Evolutionary conservation across 2,888 invertebrate genomes (phyloP).

Genomic region (Acronicta alni): DNA sequence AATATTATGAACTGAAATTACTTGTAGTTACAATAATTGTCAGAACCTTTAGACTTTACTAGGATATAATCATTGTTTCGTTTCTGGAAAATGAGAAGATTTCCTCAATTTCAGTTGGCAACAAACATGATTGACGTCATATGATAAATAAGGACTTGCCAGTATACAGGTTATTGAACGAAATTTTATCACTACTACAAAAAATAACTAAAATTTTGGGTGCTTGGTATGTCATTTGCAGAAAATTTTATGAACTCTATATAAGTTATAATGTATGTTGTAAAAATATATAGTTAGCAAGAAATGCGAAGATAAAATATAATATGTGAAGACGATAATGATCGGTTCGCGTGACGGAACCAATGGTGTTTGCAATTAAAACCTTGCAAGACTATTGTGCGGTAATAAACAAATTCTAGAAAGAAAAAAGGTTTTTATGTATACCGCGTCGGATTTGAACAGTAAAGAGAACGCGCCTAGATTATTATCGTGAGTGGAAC

Average conservation of each 20-base stretch:
- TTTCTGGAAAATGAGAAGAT: slow-evolving; percentile 22
- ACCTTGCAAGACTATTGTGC: slow-evolving; percentile 37
- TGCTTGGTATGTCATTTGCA: slow-evolving; percentile 12
- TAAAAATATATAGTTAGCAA: slow-evolving; percentile 5
- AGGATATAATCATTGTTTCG: slow-evolving; percentile 12
- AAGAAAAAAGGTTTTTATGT: slow-evolving; percentile 39
- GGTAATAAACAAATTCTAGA: slow-evolving; percentile 44
- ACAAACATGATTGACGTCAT: slow-evolving; percentile 44
- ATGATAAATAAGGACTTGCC: slow-evolving; percentile 13
- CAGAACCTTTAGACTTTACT: slow-evolving; percentile 15
- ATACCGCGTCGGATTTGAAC: slow-evolving; percentile 20
- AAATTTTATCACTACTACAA: slow-evolving; percentile 12
- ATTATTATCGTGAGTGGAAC: slow-evolving; percentile 45
- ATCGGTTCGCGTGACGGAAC: slow-evolving; percentile 49
- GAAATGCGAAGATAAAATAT: slow-evolving; percentile 16
- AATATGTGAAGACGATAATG: slow-evolving; percentile 36
- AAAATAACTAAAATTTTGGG: slow-evolving; percentile 20
- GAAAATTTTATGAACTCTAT: slow-evolving; percentile 17
- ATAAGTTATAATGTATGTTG: slow-evolving; percentile 15
- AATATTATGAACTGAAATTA: slow-evolving; percentile 41
- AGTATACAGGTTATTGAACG: slow-evolving; percentile 19
- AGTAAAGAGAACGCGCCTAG: slow-evolving; percentile 38
- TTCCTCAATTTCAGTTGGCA: slow-evolving; percentile 38
- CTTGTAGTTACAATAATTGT: slow-evolving; percentile 31
- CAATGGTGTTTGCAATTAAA: slow-evolving; percentile 51